phyloP scores from a whole-genome alignment of 2,113 vertebrate genomes.

The Copsychus sechellarum region DNA sequence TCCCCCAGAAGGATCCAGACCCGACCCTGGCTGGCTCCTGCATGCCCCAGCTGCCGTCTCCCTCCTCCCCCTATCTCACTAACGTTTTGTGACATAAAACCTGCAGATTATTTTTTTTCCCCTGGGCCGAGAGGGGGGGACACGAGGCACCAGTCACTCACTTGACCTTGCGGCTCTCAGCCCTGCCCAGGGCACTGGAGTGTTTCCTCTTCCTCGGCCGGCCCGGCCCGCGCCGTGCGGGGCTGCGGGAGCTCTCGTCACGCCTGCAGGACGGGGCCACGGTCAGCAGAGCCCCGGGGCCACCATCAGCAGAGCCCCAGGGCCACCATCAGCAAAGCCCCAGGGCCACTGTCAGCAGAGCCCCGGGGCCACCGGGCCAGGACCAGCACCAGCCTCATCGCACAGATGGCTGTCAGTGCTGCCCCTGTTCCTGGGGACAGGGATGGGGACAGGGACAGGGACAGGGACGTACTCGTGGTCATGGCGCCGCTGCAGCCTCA shows the following conservation, averaged over 20 bases:
- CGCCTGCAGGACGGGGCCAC: constrained; percentile 73
- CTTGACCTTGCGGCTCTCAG: constrained; percentile 86
- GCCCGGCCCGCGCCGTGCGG: constrained; percentile 88
- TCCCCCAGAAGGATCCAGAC: background rate
- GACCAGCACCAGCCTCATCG: background rate
- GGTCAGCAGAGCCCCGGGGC: background rate
- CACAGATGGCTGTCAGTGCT: fast-evolving
- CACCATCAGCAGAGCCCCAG: background rate
- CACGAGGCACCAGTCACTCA: constrained; percentile 69
- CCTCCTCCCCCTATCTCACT: constrained; percentile 38
- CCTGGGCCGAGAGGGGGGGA: background rate
- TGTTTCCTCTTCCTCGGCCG: constrained; percentile 90
- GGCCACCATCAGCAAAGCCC: fast-evolving
- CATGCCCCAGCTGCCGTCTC: background rate
- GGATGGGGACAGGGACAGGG: background rate
- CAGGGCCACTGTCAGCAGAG: too few species aligned
- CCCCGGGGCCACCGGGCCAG: background rate
- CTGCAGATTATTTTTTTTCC: constrained; percentile 69
- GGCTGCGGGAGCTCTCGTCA: constrained; percentile 92
- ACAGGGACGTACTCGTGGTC: constrained; percentile 22
- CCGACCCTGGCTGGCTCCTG: fast-evolving
- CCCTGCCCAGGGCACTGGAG: constrained; percentile 69
- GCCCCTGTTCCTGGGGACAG: background rate
- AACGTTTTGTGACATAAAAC: constrained; percentile 79
- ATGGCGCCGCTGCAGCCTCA: constrained; percentile 81